Base-by-base conservation (phyloP, 1,140 invertebrate species). In the Heliconius congener region DNA sequence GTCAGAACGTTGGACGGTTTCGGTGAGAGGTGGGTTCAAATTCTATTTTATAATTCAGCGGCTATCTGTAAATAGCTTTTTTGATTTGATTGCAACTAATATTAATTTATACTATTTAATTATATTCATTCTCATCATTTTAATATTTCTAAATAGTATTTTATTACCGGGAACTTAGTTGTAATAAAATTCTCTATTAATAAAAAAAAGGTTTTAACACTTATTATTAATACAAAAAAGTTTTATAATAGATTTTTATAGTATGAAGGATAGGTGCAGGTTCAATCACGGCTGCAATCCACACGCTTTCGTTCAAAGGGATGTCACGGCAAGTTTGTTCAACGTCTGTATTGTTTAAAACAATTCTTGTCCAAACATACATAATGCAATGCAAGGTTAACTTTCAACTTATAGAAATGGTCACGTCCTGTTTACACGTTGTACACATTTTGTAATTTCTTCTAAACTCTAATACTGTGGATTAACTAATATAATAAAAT, bases 351-450 rank as follows among this genome's bases (percentile, higher is more conserved):
- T 76, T 80, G 78, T 80, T 80, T 80, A 73, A 80, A 80, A 80
- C 71, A 80, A 80, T 76, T 66, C 74, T 80, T 80, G 71, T 80
- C 79, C 75, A 80, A 80, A 77, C 79, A 80, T 60, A 46, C 16
- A 3, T 46, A 23, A 23, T 23, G 23, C 23, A 23, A 57, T 57
- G 55, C 11, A 73, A 79, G 72, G 78, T 83, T 81, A 79, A 81
- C 77, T 79, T 81, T 78, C 82, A 83, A 81, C 73, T 74, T 81
- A 80, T 78, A 81, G 73, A 81, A 81, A 79, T 76, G 73, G 75
- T 76, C 82, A 83, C 82, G 82, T 81, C 76, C 73, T 81, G 82
- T 83, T 83, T 83, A 79, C 74, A 71, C 82, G 78, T 46, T 46
- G 76, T 70, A 84, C 76, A 84, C 80, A 82, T 80, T 73, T 80